A percentile compares a stretch with the other conserved stretches of the same genome.
These are phyloP conservation scores for Actias luna DNA, from an alignment of 2,888 invertebrate species.

Conservation along the genomic window DNA sequence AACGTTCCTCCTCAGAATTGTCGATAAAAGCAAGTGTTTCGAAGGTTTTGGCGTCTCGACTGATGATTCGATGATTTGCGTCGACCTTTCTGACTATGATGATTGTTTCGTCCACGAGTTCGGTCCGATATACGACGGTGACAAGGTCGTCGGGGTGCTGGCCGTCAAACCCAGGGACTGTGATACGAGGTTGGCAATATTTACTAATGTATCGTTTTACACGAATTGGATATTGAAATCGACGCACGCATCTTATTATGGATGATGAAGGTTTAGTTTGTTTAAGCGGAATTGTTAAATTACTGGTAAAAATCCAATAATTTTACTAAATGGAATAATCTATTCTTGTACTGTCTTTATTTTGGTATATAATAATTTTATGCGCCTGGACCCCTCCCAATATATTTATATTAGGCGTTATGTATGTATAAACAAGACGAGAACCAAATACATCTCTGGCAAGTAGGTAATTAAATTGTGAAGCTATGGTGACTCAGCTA, in stretches of 20 bases:
- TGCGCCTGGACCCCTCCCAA: too few species aligned
- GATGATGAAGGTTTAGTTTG: slow-evolving; percentile 26
- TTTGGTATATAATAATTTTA: too few species aligned
- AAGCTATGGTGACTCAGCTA: too few species aligned
- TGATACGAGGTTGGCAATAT: slow-evolving; percentile 46
- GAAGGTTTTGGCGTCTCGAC: slow-evolving; percentile 52
- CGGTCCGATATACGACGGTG: slow-evolving; percentile 55
- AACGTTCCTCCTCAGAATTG: slow-evolving; percentile 40
- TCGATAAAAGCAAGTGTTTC: slow-evolving; percentile 39
- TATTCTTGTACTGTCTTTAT: too few species aligned
- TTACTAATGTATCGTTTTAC: slow-evolving; percentile 46
- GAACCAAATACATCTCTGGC: too few species aligned
- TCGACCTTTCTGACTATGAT: slow-evolving; percentile 52
- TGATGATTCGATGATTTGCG: slow-evolving; percentile 57
- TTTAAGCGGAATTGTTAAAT: neutral
- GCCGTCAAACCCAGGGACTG: slow-evolving; percentile 57
- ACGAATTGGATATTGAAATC: slow-evolving; percentile 41
- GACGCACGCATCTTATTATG: slow-evolving; percentile 38
- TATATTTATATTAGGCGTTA: too few species aligned
- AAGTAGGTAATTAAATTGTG: too few species aligned
- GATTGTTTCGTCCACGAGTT: slow-evolving; percentile 70
- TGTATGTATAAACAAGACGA: too few species aligned
- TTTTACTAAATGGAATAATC: neutral
- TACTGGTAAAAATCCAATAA: neutral
- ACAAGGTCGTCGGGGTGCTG: slow-evolving; percentile 59